phyloP scores from a whole-genome alignment of 1,140 invertebrate species.

The Dendrolimus punctatus region DNA sequence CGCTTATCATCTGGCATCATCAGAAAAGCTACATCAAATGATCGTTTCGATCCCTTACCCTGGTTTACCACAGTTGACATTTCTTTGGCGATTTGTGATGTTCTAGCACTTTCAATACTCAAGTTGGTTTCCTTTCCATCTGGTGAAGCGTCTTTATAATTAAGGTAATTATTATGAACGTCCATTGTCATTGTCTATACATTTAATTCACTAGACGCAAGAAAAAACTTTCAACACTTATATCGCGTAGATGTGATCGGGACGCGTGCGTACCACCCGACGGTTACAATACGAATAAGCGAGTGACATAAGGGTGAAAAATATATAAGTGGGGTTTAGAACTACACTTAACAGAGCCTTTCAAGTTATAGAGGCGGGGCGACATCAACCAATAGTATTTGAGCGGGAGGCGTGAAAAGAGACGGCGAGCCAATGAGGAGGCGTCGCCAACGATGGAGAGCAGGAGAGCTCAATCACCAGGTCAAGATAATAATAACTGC shows the following conservation, averaged over 20 bases:
- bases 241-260: slow-evolving; percentile 33
- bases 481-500: slow-evolving; percentile 68
- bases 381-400: slow-evolving; percentile 36
- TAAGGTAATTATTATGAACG: slow-evolving; percentile 69
- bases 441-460: slow-evolving; percentile 36
- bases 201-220: slow-evolving; percentile 46
- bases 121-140: slow-evolving; percentile 54
- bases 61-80: slow-evolving; percentile 48
- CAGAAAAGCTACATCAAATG: slow-evolving; percentile 90
- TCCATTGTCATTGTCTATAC: slow-evolving; percentile 71
- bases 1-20: slow-evolving; percentile 89
- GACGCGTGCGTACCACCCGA: slow-evolving; percentile 59
- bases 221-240: slow-evolving; percentile 64
- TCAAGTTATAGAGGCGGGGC: slow-evolving; percentile 50
- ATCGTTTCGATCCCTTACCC: slow-evolving; percentile 76
- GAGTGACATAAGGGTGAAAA: slow-evolving; percentile 58
- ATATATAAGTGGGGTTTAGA: slow-evolving; percentile 65
- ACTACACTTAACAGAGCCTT: slow-evolving; percentile 60
- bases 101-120: slow-evolving; percentile 60
- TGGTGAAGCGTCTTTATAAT: slow-evolving; percentile 61
- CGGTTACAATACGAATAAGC: slow-evolving; percentile 55
- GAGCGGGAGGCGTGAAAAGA: slow-evolving; percentile 47
- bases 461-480: slow-evolving; percentile 63
- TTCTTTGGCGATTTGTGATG: slow-evolving; percentile 44
- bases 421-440: slow-evolving; percentile 44